Evolutionary conservation across 2,888 invertebrate species (phyloP).

Genomic region (Nymphalis polychloros): DNA sequence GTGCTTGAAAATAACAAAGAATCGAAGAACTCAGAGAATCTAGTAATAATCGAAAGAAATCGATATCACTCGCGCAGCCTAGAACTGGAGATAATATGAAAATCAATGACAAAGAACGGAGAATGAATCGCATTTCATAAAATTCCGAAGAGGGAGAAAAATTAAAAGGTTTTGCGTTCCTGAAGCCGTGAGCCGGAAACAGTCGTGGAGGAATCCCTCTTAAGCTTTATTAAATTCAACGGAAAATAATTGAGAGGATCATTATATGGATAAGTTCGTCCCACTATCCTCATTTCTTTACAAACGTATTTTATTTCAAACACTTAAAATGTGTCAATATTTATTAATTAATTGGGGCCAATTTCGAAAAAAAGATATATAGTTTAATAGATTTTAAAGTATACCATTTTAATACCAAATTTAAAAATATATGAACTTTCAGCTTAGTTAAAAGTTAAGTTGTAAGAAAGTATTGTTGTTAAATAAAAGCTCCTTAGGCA

Average conservation of each 20-base stretch:
- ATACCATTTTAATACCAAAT: too few species aligned
- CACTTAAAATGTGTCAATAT: too few species aligned
- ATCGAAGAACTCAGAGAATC: background rate
- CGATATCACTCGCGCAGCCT: background rate
- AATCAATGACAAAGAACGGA: conserved; percentile 32
- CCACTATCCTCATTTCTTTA: too few species aligned
- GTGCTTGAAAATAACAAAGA: background rate
- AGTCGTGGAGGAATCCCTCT: conserved; percentile 35
- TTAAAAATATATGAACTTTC: too few species aligned
- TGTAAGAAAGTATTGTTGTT: too few species aligned
- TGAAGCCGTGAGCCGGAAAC: conserved; percentile 32
- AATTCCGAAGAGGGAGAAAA: conserved; percentile 36
- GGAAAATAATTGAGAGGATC: conserved; percentile 34
- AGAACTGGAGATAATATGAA: conserved; percentile 12
- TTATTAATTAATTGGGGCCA: too few species aligned
- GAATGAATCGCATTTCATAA: conserved; percentile 36
- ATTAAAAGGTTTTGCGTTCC: conserved; percentile 37
- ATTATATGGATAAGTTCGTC: conserved; percentile 15
- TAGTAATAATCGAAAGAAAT: background rate
- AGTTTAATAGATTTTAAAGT: too few species aligned
- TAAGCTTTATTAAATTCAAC: conserved; percentile 39
- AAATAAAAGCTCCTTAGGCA: too few species aligned
- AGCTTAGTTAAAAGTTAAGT: too few species aligned
- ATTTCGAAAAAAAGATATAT: too few species aligned
- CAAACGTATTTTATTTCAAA: too few species aligned